These are phyloP conservation scores for Maylandia zebra DNA, from an alignment of 2,113 vertebrate species.

Conservation along the genomic window DNA sequence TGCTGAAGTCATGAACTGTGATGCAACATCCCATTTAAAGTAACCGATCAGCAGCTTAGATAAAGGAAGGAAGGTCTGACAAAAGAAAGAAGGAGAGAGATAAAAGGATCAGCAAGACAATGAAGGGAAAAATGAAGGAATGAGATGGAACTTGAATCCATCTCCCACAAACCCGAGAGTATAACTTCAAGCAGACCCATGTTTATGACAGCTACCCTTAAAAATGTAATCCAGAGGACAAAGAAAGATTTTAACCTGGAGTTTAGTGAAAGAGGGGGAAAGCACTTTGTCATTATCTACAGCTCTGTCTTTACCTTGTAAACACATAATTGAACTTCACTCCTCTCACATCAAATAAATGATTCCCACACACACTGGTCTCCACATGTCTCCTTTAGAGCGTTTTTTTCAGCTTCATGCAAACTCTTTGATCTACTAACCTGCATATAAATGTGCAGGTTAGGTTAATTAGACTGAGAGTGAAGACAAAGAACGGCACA, in stretches of 20 bases:
- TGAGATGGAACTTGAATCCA: neutral
- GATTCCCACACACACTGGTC: neutral
- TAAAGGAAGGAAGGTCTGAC: neutral
- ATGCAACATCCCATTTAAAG: neutral
- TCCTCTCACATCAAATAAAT: constrained; percentile 19
- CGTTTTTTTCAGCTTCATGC: neutral
- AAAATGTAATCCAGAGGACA: neutral
- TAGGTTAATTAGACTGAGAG: neutral
- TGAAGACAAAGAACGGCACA: neutral
- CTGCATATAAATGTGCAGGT: neutral
- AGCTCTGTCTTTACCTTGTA: neutral
- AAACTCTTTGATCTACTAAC: neutral
- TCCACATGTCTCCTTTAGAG: neutral
- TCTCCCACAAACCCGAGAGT: neutral
- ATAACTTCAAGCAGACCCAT: neutral
- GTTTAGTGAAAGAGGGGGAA: neutral
- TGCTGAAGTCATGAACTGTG: neutral
- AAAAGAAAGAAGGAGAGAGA: neutral
- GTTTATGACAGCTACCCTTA: neutral
- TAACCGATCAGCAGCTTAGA: neutral
- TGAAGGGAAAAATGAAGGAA: neutral
- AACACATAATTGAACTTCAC: neutral
- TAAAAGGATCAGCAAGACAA: neutral
- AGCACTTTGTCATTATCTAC: neutral
- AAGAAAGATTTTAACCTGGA: neutral